A percentile compares a stretch with the other conserved stretches of the same genome.
Evolutionary conservation across 2,797 vertebrate genomes (phyloP).

Genomic region (Sternotherus odoratus): DNA sequence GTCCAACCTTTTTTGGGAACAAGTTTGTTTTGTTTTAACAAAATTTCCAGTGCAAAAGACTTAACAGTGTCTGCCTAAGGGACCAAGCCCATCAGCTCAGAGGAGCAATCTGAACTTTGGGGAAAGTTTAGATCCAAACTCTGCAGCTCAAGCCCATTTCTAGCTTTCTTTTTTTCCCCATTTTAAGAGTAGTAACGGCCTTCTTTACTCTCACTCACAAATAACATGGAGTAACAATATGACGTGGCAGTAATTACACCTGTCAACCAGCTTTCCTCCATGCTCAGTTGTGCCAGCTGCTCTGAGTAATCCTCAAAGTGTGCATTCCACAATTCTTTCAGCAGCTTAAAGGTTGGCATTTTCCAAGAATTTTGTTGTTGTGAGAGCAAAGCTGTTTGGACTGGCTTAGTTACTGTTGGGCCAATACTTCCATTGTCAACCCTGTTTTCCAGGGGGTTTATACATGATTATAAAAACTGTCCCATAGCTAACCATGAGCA

Average conservation of each 20-base stretch:
- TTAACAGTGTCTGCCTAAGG: background rate
- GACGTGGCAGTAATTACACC: background rate
- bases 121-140: background rate
- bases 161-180: background rate
- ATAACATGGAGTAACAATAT: background rate
- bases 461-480: background rate
- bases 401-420: background rate
- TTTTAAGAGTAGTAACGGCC: background rate
- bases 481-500: background rate
- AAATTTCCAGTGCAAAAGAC: background rate
- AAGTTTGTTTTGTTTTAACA: background rate
- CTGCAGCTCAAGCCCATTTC: background rate
- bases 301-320: background rate
- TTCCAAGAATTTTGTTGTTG: background rate
- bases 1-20: background rate
- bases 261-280: background rate
- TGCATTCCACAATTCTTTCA: background rate
- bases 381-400: background rate
- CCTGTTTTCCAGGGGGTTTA: background rate
- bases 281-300: background rate
- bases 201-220: fast-evolving
- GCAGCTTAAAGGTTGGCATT: background rate
- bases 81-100: background rate
- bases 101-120: background rate
- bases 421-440: background rate